phyloP scores from a whole-genome alignment of 2,113 vertebrate species.

The Cygnus buccinator region DNA sequence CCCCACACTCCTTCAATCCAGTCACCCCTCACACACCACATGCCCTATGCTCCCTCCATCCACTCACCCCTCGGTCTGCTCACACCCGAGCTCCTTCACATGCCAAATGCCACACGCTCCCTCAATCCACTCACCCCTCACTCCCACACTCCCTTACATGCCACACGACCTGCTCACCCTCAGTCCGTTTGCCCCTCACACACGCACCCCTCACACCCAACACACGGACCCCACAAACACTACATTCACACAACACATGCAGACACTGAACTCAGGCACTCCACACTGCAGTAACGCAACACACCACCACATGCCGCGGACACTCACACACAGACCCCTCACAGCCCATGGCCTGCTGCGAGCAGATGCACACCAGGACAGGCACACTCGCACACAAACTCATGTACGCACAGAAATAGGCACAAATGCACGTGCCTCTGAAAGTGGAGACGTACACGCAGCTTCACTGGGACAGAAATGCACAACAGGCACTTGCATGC shows the following conservation, averaged over 20 bases:
- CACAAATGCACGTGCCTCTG: background rate
- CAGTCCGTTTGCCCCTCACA: too few relatives aligned
- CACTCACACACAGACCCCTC: background rate
- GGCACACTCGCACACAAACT: background rate
- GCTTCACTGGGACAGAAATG: background rate
- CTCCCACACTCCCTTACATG: too few relatives aligned
- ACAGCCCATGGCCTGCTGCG: background rate
- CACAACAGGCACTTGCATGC: rapidly evolving
- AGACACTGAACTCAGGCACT: rapidly evolving
- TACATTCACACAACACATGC: rapidly evolving
- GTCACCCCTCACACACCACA: too few relatives aligned
- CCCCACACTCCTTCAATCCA: too few relatives aligned
- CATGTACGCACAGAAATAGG: background rate
- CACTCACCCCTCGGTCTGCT: too few relatives aligned
- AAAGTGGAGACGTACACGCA: background rate
- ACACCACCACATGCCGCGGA: too few relatives aligned
- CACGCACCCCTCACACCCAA: too few relatives aligned
- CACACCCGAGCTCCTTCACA: background rate
- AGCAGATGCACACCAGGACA: background rate
- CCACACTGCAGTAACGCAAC: rapidly evolving
- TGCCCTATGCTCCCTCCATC: too few relatives aligned
- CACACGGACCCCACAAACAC: too few relatives aligned
- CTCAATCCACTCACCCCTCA: background rate
- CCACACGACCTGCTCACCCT: background rate
- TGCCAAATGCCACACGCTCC: too few relatives aligned